Base-by-base conservation (phyloP, 1,140 invertebrate species). In the Monomorium pharaonis region DNA sequence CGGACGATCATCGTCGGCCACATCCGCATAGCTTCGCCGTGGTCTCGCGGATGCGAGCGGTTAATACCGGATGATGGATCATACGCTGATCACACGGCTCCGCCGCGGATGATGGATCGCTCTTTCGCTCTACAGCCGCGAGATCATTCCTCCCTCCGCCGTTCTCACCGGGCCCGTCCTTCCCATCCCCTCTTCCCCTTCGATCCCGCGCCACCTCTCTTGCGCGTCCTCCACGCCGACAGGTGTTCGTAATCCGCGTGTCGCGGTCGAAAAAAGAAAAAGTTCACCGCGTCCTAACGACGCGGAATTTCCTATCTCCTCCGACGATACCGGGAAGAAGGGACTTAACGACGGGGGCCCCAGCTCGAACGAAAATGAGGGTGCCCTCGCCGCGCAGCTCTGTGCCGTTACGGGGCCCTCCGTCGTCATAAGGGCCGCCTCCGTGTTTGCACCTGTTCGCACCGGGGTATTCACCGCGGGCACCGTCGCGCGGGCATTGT, bases 1-100 rank as follows among this genome's bases (percentile, higher is more conserved):
- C 37, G n/a, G n/a, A n/a, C n/a, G n/a, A n/a, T n/a, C n/a, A 33
- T 2, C 37, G 21, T 33, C 72, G 42, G 18, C 24, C 18, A 54
- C 62, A 85, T 83, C 62, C 74, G 63, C 86, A 88, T 88, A 88
- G 78, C 87, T 84, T 58, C 85, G 85, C 88, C 84, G 88, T 65
- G 86, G 44, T 65, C n/a, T n/a, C 16, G 51, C 54, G 42, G 60
- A 87, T 58, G 81, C 77, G 63, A 86, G 24, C 70, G 76, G 72
- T 81, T 58, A n/a, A n/a, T n/a, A 27, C n/a, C 47, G n/a, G 58
- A 88, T 86, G 88, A 89, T 89, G 84, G 87, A 89, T 89, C 76
- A 88, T 63, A 62, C 33, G 56, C 62, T 30, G 63, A 84, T 76
- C 56, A 54, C 69, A 84, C 63, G 30, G 63, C 58, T 81, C 56